A percentile compares a stretch with the other conserved stretches of the same genome.
These are phyloP conservation scores for Artibeus lituratus DNA, from an alignment of 2,797 vertebrate species.

Conservation along the genomic window DNA sequence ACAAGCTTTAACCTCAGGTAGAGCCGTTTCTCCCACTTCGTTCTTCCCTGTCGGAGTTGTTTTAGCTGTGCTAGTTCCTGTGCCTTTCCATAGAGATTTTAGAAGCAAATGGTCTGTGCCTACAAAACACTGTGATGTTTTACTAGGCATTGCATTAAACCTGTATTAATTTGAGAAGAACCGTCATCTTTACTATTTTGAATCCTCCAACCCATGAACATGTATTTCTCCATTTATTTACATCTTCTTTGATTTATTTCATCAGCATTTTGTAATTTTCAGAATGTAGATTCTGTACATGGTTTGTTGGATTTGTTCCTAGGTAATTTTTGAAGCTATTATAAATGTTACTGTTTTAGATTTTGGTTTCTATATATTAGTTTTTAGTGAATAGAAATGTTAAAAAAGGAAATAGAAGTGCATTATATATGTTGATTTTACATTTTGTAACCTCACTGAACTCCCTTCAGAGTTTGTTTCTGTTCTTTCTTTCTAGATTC, in stretches of 20 bases:
- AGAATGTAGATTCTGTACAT: neutral
- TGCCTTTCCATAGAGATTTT: neutral
- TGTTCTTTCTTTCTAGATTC: neutral
- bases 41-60: neutral
- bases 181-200: neutral
- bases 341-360: neutral
- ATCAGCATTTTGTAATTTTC: neutral
- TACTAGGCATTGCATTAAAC: neutral
- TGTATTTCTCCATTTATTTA: neutral
- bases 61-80: neutral
- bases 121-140: neutral
- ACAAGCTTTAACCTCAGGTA: neutral
- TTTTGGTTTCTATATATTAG: neutral
- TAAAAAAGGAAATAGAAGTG: neutral
- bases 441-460: neutral
- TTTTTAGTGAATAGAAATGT: slow-evolving; percentile 13
- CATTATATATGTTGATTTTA: neutral
- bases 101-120: neutral
- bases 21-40: neutral
- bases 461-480: neutral
- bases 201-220: neutral
- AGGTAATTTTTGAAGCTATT: neutral
- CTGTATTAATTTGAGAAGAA: neutral
- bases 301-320: neutral
- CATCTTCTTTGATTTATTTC: neutral